Evolutionary conservation across 2,797 vertebrate species (phyloP).

Genomic region (Myiotriccus ornatus): DNA sequence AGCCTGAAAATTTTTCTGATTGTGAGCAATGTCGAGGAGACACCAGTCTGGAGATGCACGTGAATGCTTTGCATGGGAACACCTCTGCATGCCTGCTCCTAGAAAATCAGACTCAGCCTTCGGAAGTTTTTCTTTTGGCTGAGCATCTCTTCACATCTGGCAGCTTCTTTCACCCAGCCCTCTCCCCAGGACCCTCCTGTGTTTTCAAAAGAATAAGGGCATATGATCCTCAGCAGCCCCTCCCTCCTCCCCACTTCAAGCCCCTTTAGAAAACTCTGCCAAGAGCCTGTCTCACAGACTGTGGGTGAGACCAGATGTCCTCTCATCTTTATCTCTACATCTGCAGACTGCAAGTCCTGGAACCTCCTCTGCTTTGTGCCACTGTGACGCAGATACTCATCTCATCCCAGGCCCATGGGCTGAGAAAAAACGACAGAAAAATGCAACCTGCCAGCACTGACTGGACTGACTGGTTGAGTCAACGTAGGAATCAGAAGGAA

Average conservation of each 20-base stretch:
- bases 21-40: not conserved
- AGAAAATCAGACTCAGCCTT: not conserved
- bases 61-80: not conserved
- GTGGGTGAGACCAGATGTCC: not conserved
- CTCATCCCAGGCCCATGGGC: not conserved
- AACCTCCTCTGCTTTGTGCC: not conserved
- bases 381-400: not conserved
- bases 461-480: not conserved
- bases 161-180: not conserved
- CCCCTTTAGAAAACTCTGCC: conserved; percentile 19
- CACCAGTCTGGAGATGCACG: not conserved
- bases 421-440: not conserved
- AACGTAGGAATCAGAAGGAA: not conserved
- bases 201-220: not conserved
- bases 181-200: not conserved
- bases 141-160: conserved; percentile 22
- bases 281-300: not conserved
- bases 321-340: conserved; percentile 11
- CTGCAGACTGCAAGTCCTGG: not conserved
- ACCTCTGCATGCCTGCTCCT: not conserved
- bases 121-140: not conserved
- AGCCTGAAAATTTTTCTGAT: not conserved
- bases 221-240: not conserved
- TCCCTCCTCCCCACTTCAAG: not conserved
- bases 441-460: not conserved